Evolutionary conservation across 2,113 vertebrate species (phyloP), one percentile per base, ranked within the genome.

Genomic region (Planiliza haematocheilus): DNA sequence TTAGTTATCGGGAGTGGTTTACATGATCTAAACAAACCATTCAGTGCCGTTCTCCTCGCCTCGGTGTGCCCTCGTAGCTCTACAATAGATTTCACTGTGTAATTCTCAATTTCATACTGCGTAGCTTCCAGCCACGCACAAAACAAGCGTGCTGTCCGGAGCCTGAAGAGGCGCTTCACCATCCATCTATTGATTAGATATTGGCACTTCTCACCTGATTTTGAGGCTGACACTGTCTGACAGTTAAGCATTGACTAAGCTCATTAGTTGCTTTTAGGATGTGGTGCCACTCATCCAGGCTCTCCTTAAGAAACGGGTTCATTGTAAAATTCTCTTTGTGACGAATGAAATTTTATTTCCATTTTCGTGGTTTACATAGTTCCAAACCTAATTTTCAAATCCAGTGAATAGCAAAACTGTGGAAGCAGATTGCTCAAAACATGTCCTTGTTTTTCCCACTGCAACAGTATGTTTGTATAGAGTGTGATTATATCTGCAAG

Each of bases 21-120:
- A 51, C 46, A 65, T 2, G 16, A 21, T 34, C 30, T 9, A 8
- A 52, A 36, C 20, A 14, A 18, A n/a, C 3, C 10, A n/a, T 14
- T 56, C 30, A 45, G 5, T 6, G 13, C 4, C 11, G 18, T 8
- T 7, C 21, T 17, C 17, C 34, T 59, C 4, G n/a, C n/a, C 24
- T 30, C 57, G 16, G 38, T n/a, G n/a, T 75, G 24, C 21, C 17
- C 1, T 20, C 24, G n/a, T n/a, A 48, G 51, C 34, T 52, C 3
- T 39, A 21, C 60, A 68, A 41, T 39, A 37, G 50, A 13, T 62
- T 39, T 63, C 24, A 61, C 51, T 70, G 79, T 73, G 21, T 74
- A 69, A 65, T 79, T 77, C 38, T 69, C 57, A 53, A 90, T 91
- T 89, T 89, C 67, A 80, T 91, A 81, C 87, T 92, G 89, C 91